Percentiles rank a stretch among this genome's conserved stretches.
These are phyloP conservation scores for Scrobipalpa atriplicella DNA, from an alignment of 2,888 invertebrate species.

Conservation along the genomic window DNA sequence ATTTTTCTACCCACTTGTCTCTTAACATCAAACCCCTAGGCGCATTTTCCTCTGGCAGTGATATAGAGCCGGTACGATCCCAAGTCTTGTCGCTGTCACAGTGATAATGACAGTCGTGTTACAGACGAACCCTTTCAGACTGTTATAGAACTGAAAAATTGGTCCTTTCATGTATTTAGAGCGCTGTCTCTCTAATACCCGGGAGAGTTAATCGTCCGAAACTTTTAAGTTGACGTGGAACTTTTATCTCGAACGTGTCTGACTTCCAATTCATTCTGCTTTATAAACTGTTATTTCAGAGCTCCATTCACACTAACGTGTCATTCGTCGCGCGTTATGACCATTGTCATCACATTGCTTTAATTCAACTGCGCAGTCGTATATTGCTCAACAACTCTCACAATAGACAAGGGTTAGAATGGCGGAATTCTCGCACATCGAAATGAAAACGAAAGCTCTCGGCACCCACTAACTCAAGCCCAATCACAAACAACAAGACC, in stretches of 20 bases:
- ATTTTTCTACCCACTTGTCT: conserved; percentile 32
- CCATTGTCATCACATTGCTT: conserved; percentile 12
- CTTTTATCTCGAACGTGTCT: background rate
- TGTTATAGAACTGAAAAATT: conserved; percentile 59
- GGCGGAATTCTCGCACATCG: conserved; percentile 2
- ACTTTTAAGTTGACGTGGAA: conserved; percentile 13
- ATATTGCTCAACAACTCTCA: conserved; percentile 7
- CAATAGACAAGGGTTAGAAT: conserved; percentile 10
- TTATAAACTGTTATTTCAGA: background rate
- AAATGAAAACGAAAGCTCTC: conserved; percentile 24
- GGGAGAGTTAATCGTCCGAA: conserved; percentile 10
- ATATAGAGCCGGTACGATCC: conserved; percentile 39
- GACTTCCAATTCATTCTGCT: conserved; percentile 1
- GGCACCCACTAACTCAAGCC: conserved; percentile 20
- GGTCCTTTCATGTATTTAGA: conserved; percentile 26
- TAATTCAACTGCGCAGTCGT: background rate
- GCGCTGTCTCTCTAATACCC: conserved; percentile 11
- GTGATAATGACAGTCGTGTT: conserved; percentile 69
- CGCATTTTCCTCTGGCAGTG: conserved; percentile 38
- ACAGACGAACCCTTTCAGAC: conserved; percentile 62
- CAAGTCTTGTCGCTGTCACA: conserved; percentile 66
- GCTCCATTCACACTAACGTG: conserved; percentile 10
- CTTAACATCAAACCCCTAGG: conserved; percentile 42
- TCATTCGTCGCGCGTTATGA: background rate
- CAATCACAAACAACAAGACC: conserved; percentile 25